Conservation (phyloP, 1,140 invertebrate species). For the Scaptomyza graminum region DNA sequence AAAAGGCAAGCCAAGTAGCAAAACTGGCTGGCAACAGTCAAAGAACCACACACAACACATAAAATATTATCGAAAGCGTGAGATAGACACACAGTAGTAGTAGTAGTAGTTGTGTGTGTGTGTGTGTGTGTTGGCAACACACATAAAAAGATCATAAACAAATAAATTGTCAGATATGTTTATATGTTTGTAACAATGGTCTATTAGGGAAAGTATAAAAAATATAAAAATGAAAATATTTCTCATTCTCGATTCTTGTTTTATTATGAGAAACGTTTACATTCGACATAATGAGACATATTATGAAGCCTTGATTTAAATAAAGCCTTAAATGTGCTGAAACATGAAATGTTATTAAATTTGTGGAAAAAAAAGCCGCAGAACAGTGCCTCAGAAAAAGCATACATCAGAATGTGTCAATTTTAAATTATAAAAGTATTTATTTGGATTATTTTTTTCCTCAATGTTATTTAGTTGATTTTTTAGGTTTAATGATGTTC, state of each 20-base stretch:
- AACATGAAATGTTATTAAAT: constrained; percentile 22
- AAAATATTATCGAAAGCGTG: constrained; percentile 77
- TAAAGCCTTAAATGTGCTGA: constrained; percentile 41
- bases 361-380: not conserved
- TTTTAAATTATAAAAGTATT: constrained; percentile 32
- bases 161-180: constrained; percentile 64
- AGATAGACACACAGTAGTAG: not conserved
- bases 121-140: constrained; percentile 35
- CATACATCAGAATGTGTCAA: constrained; percentile 44
- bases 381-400: constrained; percentile 17
- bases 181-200: constrained; percentile 35
- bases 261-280: constrained; percentile 50
- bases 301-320: constrained; percentile 49
- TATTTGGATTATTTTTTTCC: constrained; percentile 8
- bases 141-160: constrained; percentile 64
- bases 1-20: constrained; percentile 53
- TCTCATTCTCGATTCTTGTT: not conserved
- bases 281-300: constrained; percentile 32
- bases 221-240: not conserved
- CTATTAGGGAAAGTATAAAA: constrained; percentile 62
- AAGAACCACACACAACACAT: constrained; percentile 47
- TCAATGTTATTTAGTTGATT: constrained; percentile 12
- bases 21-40: constrained; percentile 26
- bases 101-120: no score
- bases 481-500: constrained; percentile 3